Conservation (phyloP, 2,888 invertebrate genomes). For the Nysson spinosus region DNA sequence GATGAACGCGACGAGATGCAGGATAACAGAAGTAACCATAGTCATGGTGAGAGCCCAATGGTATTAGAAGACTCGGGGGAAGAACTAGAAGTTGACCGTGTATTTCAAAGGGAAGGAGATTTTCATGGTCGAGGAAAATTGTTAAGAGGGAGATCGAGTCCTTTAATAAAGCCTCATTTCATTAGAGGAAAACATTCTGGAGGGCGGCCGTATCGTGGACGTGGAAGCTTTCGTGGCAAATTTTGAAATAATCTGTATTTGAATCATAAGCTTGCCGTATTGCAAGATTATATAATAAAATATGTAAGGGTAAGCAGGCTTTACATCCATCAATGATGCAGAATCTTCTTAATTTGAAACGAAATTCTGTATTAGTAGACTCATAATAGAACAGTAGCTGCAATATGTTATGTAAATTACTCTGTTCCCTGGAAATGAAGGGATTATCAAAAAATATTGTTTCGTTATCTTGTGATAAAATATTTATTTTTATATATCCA, state of each 20-base stretch:
- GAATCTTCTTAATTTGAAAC: too few species aligned
- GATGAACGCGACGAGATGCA: slow-evolving; percentile 60
- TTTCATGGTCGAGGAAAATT: slow-evolving; percentile 63
- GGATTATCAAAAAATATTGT: too few species aligned
- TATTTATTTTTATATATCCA: too few species aligned
- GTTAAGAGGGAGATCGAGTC: slow-evolving; percentile 51
- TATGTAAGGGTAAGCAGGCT: too few species aligned
- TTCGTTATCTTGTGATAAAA: too few species aligned
- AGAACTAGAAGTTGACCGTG: slow-evolving; percentile 59
- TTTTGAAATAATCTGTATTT: slow-evolving; percentile 37
- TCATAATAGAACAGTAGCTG: too few species aligned
- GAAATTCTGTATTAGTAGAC: too few species aligned
- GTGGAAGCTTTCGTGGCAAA: slow-evolving; percentile 58
- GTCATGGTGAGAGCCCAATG: slow-evolving; percentile 68
- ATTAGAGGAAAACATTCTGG: slow-evolving; percentile 58
- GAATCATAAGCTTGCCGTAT: too few species aligned
- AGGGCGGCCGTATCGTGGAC: slow-evolving; percentile 62
- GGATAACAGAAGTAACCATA: slow-evolving; percentile 63
- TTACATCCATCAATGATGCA: too few species aligned
- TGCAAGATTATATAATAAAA: too few species aligned
- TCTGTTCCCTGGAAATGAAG: too few species aligned
- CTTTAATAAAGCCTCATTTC: slow-evolving; percentile 54
- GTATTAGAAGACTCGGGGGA: slow-evolving; percentile 64
- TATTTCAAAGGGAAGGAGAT: slow-evolving; percentile 55
- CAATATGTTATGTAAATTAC: too few species aligned